phyloP scores from a whole-genome alignment of 2,797 vertebrate genomes.

The Acrocephalus scirpaceus region DNA sequence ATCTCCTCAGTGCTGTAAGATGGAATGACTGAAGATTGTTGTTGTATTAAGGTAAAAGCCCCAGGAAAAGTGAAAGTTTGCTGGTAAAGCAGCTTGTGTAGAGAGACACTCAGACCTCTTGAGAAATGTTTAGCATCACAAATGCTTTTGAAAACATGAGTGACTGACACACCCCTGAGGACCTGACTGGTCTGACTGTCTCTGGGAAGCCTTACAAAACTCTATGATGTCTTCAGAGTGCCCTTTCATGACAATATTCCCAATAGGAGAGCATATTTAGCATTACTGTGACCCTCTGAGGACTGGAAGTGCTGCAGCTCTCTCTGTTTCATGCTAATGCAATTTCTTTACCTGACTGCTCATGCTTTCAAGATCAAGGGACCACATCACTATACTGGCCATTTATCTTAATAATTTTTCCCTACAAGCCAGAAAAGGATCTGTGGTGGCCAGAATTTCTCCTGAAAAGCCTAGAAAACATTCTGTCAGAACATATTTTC shows the following conservation, averaged over 20 bases:
- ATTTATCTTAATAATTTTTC: background rate
- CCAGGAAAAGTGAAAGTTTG: background rate
- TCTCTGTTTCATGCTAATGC: slow-evolving; percentile 1
- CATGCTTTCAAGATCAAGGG: slow-evolving; percentile 3
- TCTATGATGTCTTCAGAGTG: background rate
- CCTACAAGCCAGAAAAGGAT: background rate
- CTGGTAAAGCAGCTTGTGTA: background rate
- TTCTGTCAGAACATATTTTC: background rate
- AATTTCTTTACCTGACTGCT: slow-evolving; percentile 31
- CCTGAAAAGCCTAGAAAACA: background rate
- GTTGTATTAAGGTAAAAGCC: background rate
- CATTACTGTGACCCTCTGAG: background rate
- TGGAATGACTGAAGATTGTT: background rate
- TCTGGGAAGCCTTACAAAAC: background rate
- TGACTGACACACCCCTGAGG: background rate
- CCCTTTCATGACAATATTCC: background rate
- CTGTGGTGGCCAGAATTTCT: background rate
- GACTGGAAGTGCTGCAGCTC: background rate
- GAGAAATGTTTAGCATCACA: background rate
- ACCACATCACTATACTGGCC: background rate
- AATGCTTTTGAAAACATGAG: background rate
- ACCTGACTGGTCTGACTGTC: background rate
- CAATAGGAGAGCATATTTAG: background rate
- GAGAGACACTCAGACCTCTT: background rate
- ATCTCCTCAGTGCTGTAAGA: background rate